Conservation (phyloP, 2,888 invertebrate genomes). For the Myathropa florea region DNA sequence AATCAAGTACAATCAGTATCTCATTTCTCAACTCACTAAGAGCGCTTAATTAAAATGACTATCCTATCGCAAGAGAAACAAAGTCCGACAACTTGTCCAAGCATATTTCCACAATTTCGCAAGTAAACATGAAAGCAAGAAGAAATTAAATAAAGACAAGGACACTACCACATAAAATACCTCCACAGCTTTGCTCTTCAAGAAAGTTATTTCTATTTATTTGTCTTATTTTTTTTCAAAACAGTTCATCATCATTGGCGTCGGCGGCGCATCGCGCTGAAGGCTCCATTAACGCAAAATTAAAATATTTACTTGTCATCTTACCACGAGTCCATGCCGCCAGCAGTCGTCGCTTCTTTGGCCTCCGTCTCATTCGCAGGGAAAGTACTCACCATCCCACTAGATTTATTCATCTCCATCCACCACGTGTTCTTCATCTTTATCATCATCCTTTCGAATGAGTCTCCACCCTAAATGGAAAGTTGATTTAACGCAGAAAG, state of each 20-base stretch:
- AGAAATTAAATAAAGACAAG: conserved; percentile 40
- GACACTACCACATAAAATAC: neutral
- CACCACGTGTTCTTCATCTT: neutral
- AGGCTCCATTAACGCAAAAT: conserved; percentile 68
- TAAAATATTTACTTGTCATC: conserved; percentile 70
- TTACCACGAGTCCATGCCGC: conserved; percentile 24
- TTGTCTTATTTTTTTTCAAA: conserved; percentile 11
- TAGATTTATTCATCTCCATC: conserved; percentile 3
- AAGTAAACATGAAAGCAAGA: conserved; percentile 14
- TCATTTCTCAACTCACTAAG: conserved; percentile 49
- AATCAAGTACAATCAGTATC: conserved; percentile 58
- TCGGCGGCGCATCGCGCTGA: conserved; percentile 17
- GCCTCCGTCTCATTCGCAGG: neutral
- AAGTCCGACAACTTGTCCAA: conserved; percentile 54
- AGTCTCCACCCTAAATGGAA: neutral
- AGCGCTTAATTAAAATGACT: conserved; percentile 60
- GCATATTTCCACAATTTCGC: conserved; percentile 32
- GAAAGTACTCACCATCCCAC: neutral
- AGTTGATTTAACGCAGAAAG: conserved; percentile 60
- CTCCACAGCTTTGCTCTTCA: neutral
- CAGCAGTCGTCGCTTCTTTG: conserved; percentile 11
- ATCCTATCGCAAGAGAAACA: conserved; percentile 37
- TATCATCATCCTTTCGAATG: conserved; percentile 27
- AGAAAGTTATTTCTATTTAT: conserved; percentile 2
- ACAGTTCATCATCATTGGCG: conserved; percentile 49